Percentiles rank a stretch among this genome's conserved stretches.
These are phyloP conservation scores for Hymenopus coronatus DNA, from an alignment of 2,888 invertebrate genomes.

Conservation along the genomic window DNA sequence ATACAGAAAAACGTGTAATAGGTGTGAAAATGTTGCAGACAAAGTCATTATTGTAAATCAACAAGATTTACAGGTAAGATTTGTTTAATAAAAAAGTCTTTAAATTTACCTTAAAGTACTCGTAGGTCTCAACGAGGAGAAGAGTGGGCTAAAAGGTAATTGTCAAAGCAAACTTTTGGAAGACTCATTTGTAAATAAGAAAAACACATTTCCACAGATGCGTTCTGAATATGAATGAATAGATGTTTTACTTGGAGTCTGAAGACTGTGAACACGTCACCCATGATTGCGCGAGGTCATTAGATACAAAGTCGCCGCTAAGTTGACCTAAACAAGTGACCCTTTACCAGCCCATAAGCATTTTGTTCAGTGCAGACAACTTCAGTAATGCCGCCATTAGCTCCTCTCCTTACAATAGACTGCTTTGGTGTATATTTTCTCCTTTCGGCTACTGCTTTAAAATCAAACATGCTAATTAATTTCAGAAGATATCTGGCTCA, in stretches of 20 bases:
- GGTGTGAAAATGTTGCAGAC: no score
- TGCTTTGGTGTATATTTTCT: no score
- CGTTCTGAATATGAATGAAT: not conserved
- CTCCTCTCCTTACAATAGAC: not conserved
- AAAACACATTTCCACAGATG: not conserved
- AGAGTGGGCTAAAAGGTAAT: not conserved
- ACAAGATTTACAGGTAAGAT: no score
- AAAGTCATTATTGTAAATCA: no score
- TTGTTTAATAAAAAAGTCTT: no score
- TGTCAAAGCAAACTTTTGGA: not conserved
- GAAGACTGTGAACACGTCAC: not conserved
- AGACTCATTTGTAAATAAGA: not conserved
- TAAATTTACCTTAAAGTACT: no score
- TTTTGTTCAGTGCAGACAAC: not conserved
- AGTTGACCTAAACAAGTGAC: not conserved
- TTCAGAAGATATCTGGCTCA: no score
- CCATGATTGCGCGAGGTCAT: not conserved
- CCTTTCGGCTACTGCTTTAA: no score
- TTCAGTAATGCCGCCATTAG: not conserved
- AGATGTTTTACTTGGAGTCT: not conserved
- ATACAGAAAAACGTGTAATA: no score
- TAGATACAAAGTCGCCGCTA: not conserved
- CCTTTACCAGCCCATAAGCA: not conserved
- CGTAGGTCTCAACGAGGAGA: no score
- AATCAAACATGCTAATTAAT: no score